Percentiles rank a stretch among this genome's conserved stretches.
Conservation (phyloP, 1,140 invertebrate species). For the Caenorhabditis briggsae region DNA sequence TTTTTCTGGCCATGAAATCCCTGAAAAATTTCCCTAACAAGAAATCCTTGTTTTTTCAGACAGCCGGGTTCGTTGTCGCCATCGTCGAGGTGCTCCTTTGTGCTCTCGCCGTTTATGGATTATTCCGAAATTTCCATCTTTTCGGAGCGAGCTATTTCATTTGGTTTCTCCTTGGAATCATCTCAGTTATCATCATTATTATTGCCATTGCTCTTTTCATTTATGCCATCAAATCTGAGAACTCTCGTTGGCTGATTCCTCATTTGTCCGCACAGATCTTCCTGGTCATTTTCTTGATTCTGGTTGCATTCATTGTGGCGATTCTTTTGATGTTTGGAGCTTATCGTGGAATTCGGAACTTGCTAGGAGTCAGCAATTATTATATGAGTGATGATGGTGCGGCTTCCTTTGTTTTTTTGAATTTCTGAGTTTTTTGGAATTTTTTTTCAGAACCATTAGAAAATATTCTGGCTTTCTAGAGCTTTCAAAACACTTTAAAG, state of each 20-base stretch:
- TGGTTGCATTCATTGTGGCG: conserved; percentile 75
- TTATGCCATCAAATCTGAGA: conserved; percentile 77
- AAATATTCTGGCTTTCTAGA: no score
- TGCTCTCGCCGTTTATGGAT: conserved; percentile 74
- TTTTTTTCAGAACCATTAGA: no score
- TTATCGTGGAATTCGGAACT: conserved; percentile 73
- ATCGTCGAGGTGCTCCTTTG: conserved; percentile 76
- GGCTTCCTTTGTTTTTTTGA: not conserved
- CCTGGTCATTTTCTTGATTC: conserved; percentile 75
- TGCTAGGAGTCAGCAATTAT: conserved; percentile 76
- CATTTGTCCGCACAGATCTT: conserved; percentile 77
- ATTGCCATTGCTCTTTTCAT: conserved; percentile 74
- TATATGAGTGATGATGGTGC: conserved; percentile 77
- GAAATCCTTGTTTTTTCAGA: conserved; percentile 71
- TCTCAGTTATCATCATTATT: conserved; percentile 75
- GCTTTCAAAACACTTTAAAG: no score
- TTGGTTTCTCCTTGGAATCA: conserved; percentile 76
- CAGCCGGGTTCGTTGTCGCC: conserved; percentile 76
- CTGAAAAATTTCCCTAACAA: no score
- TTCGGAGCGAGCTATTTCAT: conserved; percentile 75
- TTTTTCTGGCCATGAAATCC: not conserved
- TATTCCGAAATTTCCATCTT: conserved; percentile 75
- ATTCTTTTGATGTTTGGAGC: conserved; percentile 74
- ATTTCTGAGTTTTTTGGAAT: not conserved
- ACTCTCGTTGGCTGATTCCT: conserved; percentile 74